Conservation (phyloP, 2,113 vertebrate genomes). For the Tringa solitaria region DNA sequence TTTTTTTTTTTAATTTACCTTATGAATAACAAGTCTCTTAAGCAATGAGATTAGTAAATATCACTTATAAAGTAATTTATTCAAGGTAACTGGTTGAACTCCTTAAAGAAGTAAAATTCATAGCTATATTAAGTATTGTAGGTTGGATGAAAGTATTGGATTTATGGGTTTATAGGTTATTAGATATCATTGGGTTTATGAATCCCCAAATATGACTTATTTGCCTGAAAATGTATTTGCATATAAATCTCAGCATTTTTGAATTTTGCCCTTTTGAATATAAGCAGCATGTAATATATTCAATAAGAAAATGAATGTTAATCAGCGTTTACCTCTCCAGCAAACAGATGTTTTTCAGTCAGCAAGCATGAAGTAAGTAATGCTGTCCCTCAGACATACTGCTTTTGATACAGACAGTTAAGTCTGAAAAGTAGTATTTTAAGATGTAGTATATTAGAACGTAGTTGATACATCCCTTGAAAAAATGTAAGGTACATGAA, state of each 20-base stretch:
- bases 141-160: neutral
- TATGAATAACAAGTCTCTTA: neutral
- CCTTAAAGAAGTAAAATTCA: neutral
- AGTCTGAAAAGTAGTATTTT: neutral
- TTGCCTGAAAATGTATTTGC: neutral
- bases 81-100: neutral
- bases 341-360: neutral
- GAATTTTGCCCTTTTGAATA: neutral
- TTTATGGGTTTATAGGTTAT: neutral
- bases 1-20: neutral
- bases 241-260: neutral
- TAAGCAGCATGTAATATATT: neutral
- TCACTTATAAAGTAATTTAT: neutral
- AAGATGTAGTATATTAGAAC: neutral
- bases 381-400: neutral
- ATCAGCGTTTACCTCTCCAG: neutral
- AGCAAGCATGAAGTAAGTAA: neutral
- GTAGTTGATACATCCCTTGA: neutral
- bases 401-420: neutral
- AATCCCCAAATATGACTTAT: neutral
- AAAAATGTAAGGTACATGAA: neutral
- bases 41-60: neutral
- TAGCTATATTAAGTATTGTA: neutral
- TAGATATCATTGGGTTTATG: neutral
- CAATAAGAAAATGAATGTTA: neutral